These are phyloP conservation scores for Xanthostigma xanthostigma DNA, from an alignment of 2,888 invertebrate species.

Conservation along the genomic window DNA sequence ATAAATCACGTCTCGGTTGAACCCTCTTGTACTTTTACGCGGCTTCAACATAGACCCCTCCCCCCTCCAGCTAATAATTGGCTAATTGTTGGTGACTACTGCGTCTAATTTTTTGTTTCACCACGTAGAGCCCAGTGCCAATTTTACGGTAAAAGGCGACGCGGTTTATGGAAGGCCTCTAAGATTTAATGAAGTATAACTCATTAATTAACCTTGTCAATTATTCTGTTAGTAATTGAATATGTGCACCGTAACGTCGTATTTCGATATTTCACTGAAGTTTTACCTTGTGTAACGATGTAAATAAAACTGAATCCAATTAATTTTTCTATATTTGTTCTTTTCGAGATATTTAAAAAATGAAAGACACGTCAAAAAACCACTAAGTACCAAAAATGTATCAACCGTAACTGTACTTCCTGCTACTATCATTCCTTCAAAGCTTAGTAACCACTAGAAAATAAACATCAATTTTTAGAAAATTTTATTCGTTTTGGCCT, in stretches of 20 bases:
- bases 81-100: too few species aligned
- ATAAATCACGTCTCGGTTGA: too few species aligned
- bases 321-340: conserved; percentile 17
- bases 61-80: too few species aligned
- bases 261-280: neutral
- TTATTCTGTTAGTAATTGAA: too few species aligned
- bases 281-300: conserved; percentile 26
- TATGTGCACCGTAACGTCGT: neutral
- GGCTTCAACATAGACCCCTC: too few species aligned
- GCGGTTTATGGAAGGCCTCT: too few species aligned
- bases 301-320: conserved; percentile 21
- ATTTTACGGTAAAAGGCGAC: too few species aligned
- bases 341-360: conserved; percentile 17
- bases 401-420: conserved; percentile 9
- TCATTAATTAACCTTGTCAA: too few species aligned
- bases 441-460: conserved; percentile 16
- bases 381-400: conserved; percentile 22
- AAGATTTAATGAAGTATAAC: too few species aligned
- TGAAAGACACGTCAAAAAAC: conserved; percentile 20
- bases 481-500: neutral
- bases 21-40: too few species aligned
- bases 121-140: too few species aligned
- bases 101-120: too few species aligned
- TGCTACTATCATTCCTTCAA: neutral
- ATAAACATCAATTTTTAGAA: neutral